Conservation (phyloP, 2,113 vertebrate genomes). For the Cyanocitta stelleri region DNA sequence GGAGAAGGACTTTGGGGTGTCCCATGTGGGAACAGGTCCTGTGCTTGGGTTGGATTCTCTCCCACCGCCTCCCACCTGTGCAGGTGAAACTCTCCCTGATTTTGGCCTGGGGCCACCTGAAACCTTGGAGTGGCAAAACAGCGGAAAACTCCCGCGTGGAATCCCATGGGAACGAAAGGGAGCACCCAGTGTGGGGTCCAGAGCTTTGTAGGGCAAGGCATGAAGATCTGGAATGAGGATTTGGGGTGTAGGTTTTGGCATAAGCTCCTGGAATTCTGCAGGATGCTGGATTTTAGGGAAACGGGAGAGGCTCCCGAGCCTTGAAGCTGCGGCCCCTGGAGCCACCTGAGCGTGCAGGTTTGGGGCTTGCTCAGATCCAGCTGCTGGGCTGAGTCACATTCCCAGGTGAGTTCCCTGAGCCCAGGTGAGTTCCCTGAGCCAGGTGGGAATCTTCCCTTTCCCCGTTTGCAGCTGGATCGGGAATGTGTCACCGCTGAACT, state of each 20-base stretch:
- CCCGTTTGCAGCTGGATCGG: background rate
- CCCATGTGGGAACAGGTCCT: background rate
- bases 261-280: background rate
- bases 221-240: accelerated
- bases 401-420: background rate
- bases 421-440: background rate
- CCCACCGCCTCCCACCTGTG: background rate
- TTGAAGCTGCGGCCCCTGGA: background rate
- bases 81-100: background rate
- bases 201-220: background rate
- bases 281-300: background rate
- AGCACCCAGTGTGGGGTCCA: background rate
- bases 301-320: accelerated
- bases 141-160: background rate
- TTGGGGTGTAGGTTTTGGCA: background rate
- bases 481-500: background rate
- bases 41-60: background rate
- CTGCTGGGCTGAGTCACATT: background rate
- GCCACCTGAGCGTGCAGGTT: background rate
- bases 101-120: background rate
- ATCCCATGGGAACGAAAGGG: background rate
- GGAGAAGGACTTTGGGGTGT: background rate
- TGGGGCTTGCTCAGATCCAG: background rate
- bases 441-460: background rate
- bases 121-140: background rate